Base-by-base conservation (phyloP, 2,797 vertebrate species). In the Garrulus glandarius region DNA sequence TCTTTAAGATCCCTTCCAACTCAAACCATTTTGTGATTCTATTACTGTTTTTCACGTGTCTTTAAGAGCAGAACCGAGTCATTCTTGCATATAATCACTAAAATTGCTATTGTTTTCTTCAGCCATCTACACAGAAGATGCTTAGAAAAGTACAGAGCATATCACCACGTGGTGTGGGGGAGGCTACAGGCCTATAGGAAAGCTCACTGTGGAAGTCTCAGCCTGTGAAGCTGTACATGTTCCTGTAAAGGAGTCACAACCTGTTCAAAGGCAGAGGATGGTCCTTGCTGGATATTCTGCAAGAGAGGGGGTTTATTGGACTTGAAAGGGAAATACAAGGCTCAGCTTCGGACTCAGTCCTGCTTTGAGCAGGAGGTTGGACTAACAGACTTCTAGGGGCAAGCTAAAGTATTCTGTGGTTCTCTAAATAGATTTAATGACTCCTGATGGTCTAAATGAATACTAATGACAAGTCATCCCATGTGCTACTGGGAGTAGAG, bases 361-460 rank as follows among this genome's bases (percentile, higher is more conserved):
- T 77, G 37, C 49, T 53, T 43, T 43, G 37, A 63, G 21, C 21
- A 47, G 55, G 16, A 72, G 26, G 13, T 13, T 68, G 44, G 26
- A 34, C n/a, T 65, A 65, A 34, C 30, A 82, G 76, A n/a, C 22
- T 1, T 3, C 9, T 39, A 63, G 15, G 71, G 15, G 55, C 23
- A 77, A 15, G 39, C 26, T 69, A 50, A 36, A 92, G 13, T 65
- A 55, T 57, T 64, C 36, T 34, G 9, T 34, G 26, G 36, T 55
- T 76, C 53, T 92, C 49, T 53, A 49, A 67, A 77, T 6, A 76
- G 74, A 76, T 76, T 53, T 84, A 76, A 43, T 57, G 64, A 41
- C 16, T 61, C 15, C 13, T 61, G 63, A 32, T 43, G 27, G 23
- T 65, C 20, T 52, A 71, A 49, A 53, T 32, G 24, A 76, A 49